Evolutionary conservation across 2,113 vertebrate genomes (phyloP), one percentile per base, ranked within the genome.

Genomic region (Pagrus major): DNA sequence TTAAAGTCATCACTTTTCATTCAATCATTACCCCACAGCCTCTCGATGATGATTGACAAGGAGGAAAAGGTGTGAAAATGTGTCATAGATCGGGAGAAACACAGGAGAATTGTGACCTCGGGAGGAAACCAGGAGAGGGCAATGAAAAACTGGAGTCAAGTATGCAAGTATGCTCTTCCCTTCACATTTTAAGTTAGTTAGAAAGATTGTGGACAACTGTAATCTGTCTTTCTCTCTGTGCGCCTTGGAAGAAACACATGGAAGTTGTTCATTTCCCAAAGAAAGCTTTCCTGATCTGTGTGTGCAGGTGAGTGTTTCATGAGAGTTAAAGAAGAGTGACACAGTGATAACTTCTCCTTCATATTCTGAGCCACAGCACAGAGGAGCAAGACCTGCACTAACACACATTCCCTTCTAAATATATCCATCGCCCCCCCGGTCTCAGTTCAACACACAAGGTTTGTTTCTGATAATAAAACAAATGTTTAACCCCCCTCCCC

Each of bases 401-500:
- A 2, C 46, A 46, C 20, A 52, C 55, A 20, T 42, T 33, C 29
- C 31, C 10, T 42, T 67, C 54, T 55, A 51, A 58, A 65, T 51
- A 86, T 69, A 65, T 76, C 37, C 18, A 0, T n/a, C n/a, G n/a
- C 23, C 7, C 37, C 61, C 9, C 35, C n/a, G n/a, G n/a, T n/a
- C n/a, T n/a, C n/a, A n/a, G n/a, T n/a, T n/a, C n/a, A n/a, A n/a
- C n/a, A n/a, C 25, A 71, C 46, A 25, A 51, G 51, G 60, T 59
- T 75, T 71, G 54, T 81, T 23, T 70, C 46, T 51, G 49, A 78
- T 69, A 42, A 58, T 59, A 29, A 61, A 71, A 76, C 67, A 75
- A 58, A 49, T 69, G 42, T 51, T 79, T 67, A 55, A 77, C 37
- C 67, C 31, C 39, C 60, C 33, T 59, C 58, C 23, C 16, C 42